Conservation (phyloP, 2,888 invertebrate genomes). For the Acleris emargana region DNA sequence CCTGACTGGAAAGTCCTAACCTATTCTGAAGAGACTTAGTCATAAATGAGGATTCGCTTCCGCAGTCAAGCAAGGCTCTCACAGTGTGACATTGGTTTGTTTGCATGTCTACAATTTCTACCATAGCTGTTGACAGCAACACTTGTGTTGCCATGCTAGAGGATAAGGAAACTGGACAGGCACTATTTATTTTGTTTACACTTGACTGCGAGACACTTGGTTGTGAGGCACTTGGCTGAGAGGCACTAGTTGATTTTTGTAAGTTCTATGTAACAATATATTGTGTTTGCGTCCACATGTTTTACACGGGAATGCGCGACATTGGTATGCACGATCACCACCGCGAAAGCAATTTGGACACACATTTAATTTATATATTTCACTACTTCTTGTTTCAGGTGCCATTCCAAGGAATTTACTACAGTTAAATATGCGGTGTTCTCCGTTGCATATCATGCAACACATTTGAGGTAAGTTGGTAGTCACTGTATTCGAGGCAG, state of each 20-base stretch:
- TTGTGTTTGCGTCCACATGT: conserved; percentile 5
- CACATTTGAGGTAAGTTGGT: conserved; percentile 1
- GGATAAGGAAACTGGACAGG: conserved; percentile 5
- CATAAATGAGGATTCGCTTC: too few relatives aligned
- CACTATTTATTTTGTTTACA: not conserved
- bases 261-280: not conserved
- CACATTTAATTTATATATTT: conserved; percentile 6
- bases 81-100: too few relatives aligned
- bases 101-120: too few relatives aligned
- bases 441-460: conserved; percentile 2
- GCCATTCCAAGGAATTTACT: conserved; percentile 5
- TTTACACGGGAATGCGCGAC: not conserved
- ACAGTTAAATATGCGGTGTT: conserved; percentile 6
- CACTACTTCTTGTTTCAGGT: conserved; percentile 3
- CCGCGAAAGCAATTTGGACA: conserved; percentile 6
- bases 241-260: not conserved
- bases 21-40: too few relatives aligned
- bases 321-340: conserved; percentile 3
- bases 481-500: not conserved
- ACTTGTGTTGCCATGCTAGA: conserved; percentile 2
- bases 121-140: too few relatives aligned
- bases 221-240: too few relatives aligned
- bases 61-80: too few relatives aligned
- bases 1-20: too few relatives aligned
- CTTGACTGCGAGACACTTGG: too few relatives aligned